Conservation (phyloP, 2,888 invertebrate genomes). For the Tholera decimalis region DNA sequence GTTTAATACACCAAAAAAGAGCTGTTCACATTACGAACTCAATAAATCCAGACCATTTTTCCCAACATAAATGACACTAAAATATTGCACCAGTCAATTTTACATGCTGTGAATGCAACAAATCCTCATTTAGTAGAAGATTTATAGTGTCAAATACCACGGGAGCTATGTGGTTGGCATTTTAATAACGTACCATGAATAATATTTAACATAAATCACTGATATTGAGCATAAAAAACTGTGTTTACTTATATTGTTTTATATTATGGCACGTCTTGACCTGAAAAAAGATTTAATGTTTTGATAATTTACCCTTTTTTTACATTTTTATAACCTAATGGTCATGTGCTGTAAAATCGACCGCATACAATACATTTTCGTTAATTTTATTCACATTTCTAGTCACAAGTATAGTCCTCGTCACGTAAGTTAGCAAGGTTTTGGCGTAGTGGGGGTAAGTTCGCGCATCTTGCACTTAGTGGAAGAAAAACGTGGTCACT, state of each 20-base stretch:
- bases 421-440: no score
- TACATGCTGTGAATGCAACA: conserved; percentile 64
- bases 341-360: no score
- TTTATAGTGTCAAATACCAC: conserved; percentile 68
- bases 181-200: conserved; percentile 65
- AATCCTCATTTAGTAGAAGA: conserved; percentile 68
- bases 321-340: no score
- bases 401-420: no score
- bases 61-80: conserved; percentile 45
- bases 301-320: conserved; percentile 8
- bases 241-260: conserved; percentile 34
- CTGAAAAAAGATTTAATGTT: conserved; percentile 18
- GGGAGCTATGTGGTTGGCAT: conserved; percentile 55
- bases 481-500: no score
- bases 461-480: no score
- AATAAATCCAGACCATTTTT: conserved; percentile 54
- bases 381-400: no score
- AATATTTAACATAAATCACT: conserved; percentile 63
- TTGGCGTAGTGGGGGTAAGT: no score
- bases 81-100: conserved; percentile 56
- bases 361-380: no score
- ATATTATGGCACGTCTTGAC: conserved; percentile 18
- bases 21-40: conserved; percentile 23
- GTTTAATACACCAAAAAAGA: background rate
- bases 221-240: conserved; percentile 35